A percentile compares a stretch with the other conserved stretches of the same genome.
Conservation (phyloP, 2,888 invertebrate species). For the Thyatira batis region DNA sequence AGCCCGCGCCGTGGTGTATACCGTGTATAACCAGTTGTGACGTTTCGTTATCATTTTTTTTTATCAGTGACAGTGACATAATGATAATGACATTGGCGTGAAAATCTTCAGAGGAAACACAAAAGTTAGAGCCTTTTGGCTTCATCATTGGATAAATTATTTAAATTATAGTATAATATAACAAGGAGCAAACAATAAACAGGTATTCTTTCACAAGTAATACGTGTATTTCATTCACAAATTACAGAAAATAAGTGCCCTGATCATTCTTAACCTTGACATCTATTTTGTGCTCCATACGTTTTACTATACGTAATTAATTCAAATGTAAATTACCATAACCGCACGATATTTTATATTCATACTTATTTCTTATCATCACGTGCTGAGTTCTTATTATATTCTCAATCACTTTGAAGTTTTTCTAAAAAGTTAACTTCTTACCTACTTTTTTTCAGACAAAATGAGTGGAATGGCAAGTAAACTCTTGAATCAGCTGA, state of each 20-base stretch:
- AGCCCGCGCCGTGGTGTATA: no score
- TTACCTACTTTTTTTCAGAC: conserved; percentile 40
- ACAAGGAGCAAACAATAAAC: background rate
- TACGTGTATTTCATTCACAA: background rate
- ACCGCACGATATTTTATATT: conserved; percentile 3
- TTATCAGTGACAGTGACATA: conserved; percentile 34
- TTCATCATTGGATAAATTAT: background rate
- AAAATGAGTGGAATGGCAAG: conserved; percentile 56
- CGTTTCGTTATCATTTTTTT: conserved; percentile 9
- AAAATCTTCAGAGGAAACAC: background rate
- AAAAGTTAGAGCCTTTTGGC: background rate
- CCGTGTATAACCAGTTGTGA: no score
- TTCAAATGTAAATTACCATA: conserved; percentile 25
- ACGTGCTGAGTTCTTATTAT: background rate
- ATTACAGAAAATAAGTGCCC: background rate
- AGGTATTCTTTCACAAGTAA: background rate
- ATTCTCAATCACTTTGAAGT: background rate
- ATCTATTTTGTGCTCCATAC: conserved; percentile 22
- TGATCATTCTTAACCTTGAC: conserved; percentile 52
- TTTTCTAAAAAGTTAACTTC: background rate
- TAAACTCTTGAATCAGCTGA: conserved; percentile 83
- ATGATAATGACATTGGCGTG: conserved; percentile 4
- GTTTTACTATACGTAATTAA: conserved; percentile 31
- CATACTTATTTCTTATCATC: background rate
- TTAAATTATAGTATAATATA: background rate